Percentiles rank a stretch among this genome's conserved stretches.
These are phyloP conservation scores for Heliangelus exortis DNA, from an alignment of 2,797 vertebrate species.

Conservation along the genomic window DNA sequence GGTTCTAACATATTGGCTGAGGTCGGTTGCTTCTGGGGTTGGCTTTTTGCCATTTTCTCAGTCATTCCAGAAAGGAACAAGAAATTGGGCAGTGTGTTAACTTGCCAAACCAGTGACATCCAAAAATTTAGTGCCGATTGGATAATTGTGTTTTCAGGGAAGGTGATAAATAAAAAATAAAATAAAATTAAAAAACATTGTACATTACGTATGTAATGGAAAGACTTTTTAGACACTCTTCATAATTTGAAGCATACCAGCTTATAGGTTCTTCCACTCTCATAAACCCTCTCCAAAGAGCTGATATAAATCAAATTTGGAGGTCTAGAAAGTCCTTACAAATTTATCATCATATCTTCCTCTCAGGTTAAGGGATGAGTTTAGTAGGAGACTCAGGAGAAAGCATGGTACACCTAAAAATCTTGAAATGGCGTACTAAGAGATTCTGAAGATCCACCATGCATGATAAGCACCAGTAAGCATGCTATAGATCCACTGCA, in stretches of 20 bases:
- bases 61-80: constrained; percentile 6
- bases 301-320: neutral
- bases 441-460: neutral
- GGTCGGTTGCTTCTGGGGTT: neutral
- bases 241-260: neutral
- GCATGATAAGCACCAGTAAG: neutral
- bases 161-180: neutral
- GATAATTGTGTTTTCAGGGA: constrained; percentile 3
- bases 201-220: neutral
- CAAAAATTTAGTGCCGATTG: neutral
- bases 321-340: neutral
- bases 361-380: neutral
- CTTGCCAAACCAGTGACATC: constrained; percentile 15
- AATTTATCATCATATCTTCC: neutral
- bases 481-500: neutral
- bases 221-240: neutral
- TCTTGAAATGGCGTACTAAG: neutral
- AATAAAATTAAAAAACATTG: neutral
- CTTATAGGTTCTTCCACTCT: neutral
- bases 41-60: constrained; percentile 28
- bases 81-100: neutral
- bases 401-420: neutral
- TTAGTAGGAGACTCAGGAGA: neutral
- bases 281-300: neutral
- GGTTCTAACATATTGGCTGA: neutral